Evolutionary conservation across 2,888 invertebrate genomes (phyloP), one percentile per base, ranked within the genome.

Genomic region (Liodrosophila aerea): DNA sequence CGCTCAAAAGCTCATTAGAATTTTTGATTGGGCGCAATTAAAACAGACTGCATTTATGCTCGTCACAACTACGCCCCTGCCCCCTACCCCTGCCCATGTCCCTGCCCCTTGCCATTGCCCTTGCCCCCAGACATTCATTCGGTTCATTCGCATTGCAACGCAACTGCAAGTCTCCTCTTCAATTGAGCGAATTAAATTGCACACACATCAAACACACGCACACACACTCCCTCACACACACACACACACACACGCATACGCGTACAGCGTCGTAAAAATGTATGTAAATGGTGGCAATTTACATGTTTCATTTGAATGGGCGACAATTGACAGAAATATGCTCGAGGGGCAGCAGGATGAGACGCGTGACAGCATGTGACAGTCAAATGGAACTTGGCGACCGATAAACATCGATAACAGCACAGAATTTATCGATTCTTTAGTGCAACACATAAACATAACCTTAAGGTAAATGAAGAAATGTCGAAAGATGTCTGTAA

Each of bases 151-250:
- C 36, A 67, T 52, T 78, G 73, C 65, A 65, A 62, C 72, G 78
- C 74, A 85, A 9, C 8, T 8, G 8, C 22, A 2, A 84, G 54
- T 41, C 54, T 87, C 82, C 86, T 77, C 66, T 78, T 88, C 86
- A 87, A 87, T 87, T 87, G 87, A 87, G 68, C 76, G 84, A 87
- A 87, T 87, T 87, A 77, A 80, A 53, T 65, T 69, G 64, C 57
- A 61, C 39, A 63, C 15, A n/a, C n/a, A n/a, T n/a, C n/a, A n/a
- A n/a, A 60, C 12, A 47, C 15, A 46, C 9, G 39, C 4, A 53
- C 11, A n/a, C n/a, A n/a, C n/a, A n/a, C n/a, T n/a, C n/a, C n/a
- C n/a, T n/a, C n/a, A n/a, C n/a, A n/a, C n/a, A 44, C 30, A 37
- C 11, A 16, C 7, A 40, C 15, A 27, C n/a, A 44, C 27, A 39